Conservation (phyloP, 2,113 vertebrate genomes). For the Cariama cristata region DNA sequence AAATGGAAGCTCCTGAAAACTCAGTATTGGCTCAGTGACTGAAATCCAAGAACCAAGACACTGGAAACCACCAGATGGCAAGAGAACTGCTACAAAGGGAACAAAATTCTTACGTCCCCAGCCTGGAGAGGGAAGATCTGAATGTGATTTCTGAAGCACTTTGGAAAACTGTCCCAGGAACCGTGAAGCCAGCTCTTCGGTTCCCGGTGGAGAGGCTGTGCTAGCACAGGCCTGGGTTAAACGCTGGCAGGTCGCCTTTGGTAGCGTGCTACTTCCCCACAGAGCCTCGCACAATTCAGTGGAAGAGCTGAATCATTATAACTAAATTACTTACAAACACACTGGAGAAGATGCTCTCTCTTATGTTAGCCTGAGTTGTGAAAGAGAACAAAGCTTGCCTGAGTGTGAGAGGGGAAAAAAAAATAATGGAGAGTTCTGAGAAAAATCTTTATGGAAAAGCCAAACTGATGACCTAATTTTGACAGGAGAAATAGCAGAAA, state of each 20-base stretch:
- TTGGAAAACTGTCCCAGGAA: not conserved
- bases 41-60: not conserved
- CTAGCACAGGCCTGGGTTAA: not conserved
- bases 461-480: not conserved
- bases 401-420: not conserved
- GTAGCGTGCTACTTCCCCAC: no score
- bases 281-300: not conserved
- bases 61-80: not conserved
- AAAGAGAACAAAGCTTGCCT: not conserved
- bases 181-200: not conserved
- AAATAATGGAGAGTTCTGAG: not conserved
- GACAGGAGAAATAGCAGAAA: not conserved
- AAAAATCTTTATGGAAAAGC: not conserved
- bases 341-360: not conserved
- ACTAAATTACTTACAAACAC: not conserved
- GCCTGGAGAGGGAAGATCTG: not conserved
- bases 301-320: not conserved
- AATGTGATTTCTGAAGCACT: not conserved
- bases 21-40: not conserved
- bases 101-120: not conserved
- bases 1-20: not conserved
- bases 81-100: not conserved
- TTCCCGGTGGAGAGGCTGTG: not conserved
- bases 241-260: not conserved
- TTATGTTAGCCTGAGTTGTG: not conserved